Evolutionary conservation across 2,797 vertebrate genomes (phyloP).

Genomic region (Coendou prehensilis): DNA sequence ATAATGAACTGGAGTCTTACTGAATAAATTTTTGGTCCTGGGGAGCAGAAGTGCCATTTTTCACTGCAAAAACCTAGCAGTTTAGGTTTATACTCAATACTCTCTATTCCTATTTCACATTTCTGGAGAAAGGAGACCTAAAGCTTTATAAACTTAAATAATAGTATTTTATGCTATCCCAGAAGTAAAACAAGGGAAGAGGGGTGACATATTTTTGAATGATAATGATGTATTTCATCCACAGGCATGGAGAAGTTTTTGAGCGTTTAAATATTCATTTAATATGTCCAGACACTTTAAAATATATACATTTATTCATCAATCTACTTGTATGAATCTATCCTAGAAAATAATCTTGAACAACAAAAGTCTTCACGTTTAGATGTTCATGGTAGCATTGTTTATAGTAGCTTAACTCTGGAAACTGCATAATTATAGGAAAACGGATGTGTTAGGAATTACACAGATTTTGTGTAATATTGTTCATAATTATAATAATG

Average conservation of each 20-base stretch:
- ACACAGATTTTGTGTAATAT: background rate
- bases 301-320: constrained; percentile 22
- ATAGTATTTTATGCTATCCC: background rate
- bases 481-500: constrained; percentile 26
- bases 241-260: background rate
- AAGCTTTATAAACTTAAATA: background rate
- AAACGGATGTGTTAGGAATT: constrained; percentile 19
- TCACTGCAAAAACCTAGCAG: background rate
- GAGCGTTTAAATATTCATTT: constrained; percentile 48
- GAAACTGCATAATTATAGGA: background rate
- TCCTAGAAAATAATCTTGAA: constrained; percentile 28
- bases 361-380: constrained; percentile 21
- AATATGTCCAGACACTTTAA: background rate
- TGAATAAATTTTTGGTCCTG: background rate
- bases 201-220: background rate
- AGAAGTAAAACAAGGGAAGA: background rate
- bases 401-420: background rate
- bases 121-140: background rate
- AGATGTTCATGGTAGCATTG: background rate
- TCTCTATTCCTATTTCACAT: background rate
- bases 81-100: background rate
- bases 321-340: background rate
- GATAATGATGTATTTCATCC: constrained; percentile 16
- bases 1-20: background rate
- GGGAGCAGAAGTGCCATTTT: background rate